Conservation (phyloP, 2,113 vertebrate species). For the Camelus bactrianus region DNA sequence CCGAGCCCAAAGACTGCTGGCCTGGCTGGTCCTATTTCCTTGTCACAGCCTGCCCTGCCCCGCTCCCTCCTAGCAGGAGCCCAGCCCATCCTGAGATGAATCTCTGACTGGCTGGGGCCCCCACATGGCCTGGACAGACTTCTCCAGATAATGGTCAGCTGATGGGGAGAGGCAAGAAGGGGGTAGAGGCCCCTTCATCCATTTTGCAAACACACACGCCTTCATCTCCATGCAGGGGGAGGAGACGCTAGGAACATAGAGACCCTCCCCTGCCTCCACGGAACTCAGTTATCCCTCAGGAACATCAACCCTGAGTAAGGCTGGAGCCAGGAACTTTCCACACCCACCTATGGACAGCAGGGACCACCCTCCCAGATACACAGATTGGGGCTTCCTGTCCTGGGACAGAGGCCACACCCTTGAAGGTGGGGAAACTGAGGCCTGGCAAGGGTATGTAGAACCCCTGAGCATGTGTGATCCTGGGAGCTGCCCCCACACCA, state of each 20-base stretch:
- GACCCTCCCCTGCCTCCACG: background rate
- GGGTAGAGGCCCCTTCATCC: background rate
- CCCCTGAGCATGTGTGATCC: background rate
- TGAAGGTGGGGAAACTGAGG: background rate
- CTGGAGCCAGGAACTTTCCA: background rate
- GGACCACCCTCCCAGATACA: background rate
- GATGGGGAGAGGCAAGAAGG: no score
- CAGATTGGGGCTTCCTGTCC: background rate
- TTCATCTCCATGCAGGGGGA: no score
- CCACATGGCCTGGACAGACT: no score
- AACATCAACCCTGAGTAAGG: background rate
- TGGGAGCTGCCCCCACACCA: background rate
- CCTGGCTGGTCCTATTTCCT: background rate
- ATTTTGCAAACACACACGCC: background rate
- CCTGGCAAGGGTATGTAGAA: no score
- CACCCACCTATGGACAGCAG: background rate
- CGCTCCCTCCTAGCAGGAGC: background rate
- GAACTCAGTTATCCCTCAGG: background rate
- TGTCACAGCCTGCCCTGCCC: no score
- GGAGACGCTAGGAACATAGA: rapidly evolving
- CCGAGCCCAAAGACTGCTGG: background rate
- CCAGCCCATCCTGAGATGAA: background rate
- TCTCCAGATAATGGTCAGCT: background rate
- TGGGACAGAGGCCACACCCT: rapidly evolving
- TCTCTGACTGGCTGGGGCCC: background rate